Base-by-base conservation (phyloP, 2,888 invertebrate genomes). In the Cataglyphis cursor region DNA sequence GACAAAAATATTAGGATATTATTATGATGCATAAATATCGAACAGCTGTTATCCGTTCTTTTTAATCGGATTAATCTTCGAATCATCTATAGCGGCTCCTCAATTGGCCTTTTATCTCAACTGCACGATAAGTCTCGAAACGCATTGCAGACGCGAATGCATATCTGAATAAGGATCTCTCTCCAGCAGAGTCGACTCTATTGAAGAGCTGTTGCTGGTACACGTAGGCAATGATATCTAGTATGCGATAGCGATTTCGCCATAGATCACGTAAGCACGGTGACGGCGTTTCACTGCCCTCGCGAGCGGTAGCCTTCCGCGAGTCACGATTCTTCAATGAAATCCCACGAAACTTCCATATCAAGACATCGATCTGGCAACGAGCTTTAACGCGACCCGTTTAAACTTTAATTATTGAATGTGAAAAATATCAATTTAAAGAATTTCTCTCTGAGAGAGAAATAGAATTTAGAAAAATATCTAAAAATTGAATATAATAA, bases 161-260 rank as follows among this genome's bases (percentile, higher is more conserved):
- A 61, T 35, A 88, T 89, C 88, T 88, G 85, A 85, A 89, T 88
- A 74, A 86, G 83, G 82, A 73, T 86, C 88, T 88, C 41, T 44
- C 12, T 44, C 15, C 12, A 15, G 41, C 15, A 6, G 31, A 31
- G 0, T 83, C 82, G 28, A 74, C 18, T 38, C 80, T 81, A 68
- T 84, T 74, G 68, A 85, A 65, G 83, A 44, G 15, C 51, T 74
- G 61, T 66, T 62, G 74, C 61, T 62, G 82, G 76, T 44, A 84
- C 83, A 88, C 86, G 89, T 89, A 85, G 89, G 86, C 83, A 78
- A 85, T 18, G 70, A 82, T 90, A 89, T 89, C 90, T 90, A 82
- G 81, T 88, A 87, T 81, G 73, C 80, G 89, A 90, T 86, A 84
- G 87, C 81, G 86, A 87, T 90, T 90, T 90, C 90, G 82, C 82